Conservation (phyloP, 2,888 invertebrate genomes). For the Mantis religiosa region DNA sequence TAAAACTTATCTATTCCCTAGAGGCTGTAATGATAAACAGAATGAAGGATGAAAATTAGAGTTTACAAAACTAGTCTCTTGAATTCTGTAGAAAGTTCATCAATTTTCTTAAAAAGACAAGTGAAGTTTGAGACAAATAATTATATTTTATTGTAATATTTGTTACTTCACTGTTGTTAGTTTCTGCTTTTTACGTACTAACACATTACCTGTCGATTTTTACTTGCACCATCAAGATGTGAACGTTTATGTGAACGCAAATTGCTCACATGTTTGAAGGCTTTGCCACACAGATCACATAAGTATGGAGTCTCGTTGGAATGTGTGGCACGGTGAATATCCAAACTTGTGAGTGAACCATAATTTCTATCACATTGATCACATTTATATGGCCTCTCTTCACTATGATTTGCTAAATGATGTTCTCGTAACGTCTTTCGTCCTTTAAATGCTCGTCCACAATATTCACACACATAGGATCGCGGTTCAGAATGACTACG, state of each 20-base stretch:
- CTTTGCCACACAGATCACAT: constrained; percentile 43
- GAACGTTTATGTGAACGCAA: constrained; percentile 41
- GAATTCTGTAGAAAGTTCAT: too few species aligned
- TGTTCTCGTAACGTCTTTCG: constrained; percentile 37
- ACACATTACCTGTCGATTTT: constrained; percentile 37
- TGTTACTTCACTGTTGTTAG: too few species aligned
- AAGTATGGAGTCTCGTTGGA: constrained; percentile 36
- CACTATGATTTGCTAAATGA: constrained; percentile 35
- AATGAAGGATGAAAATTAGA: too few species aligned
- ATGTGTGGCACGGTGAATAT: constrained; percentile 41
- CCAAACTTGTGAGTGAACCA: constrained; percentile 39
- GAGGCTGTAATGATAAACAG: too few species aligned
- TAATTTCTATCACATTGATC: constrained; percentile 38
- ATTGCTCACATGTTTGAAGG: constrained; percentile 42
- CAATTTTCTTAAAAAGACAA: too few species aligned
- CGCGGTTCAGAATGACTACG: neutral
- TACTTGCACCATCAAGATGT: constrained; percentile 39
- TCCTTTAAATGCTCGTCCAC: constrained; percentile 22
- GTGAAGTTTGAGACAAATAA: too few species aligned
- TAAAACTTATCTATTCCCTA: too few species aligned
- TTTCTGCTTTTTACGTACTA: too few species aligned
- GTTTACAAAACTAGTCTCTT: too few species aligned
- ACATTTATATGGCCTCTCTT: constrained; percentile 37
- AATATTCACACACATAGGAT: constrained; percentile 26
- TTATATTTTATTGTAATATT: too few species aligned